phyloP scores from a whole-genome alignment of 2,888 invertebrate genomes.

The Gymnoscelis rufifasciata region DNA sequence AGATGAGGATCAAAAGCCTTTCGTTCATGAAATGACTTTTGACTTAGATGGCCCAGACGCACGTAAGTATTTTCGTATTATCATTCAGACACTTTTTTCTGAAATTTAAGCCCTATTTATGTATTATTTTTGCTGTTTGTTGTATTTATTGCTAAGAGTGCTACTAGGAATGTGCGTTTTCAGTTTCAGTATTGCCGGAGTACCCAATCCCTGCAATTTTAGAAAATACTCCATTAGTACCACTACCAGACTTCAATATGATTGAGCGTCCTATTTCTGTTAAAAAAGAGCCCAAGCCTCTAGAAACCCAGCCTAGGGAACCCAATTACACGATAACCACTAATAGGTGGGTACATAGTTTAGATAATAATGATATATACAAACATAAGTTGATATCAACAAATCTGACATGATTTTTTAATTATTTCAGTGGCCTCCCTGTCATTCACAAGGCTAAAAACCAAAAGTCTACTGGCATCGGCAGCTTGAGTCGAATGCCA shows the following conservation, averaged over 20 bases:
- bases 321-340: conserved; percentile 62
- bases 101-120: too few species aligned
- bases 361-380: too few species aligned
- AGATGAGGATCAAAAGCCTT: conserved; percentile 5
- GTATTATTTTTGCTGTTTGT: too few species aligned
- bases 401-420: too few species aligned
- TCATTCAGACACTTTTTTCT: too few species aligned
- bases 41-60: conserved; percentile 9
- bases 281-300: conserved; percentile 53
- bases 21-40: conserved; percentile 13
- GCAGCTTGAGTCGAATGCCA: conserved; percentile 55
- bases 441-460: conserved; percentile 55
- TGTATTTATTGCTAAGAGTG: not conserved
- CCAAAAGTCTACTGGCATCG: conserved; percentile 49
- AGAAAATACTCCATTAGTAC: conserved; percentile 37
- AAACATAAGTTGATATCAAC: too few species aligned
- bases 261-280: conserved; percentile 55
- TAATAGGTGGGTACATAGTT: conserved; percentile 56
- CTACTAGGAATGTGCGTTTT: not conserved
- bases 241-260: conserved; percentile 43
- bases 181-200: conserved; percentile 15
- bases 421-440: conserved; percentile 51
- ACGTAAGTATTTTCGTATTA: too few species aligned
- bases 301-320: conserved; percentile 47
- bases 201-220: conserved; percentile 39